A percentile compares a stretch with the other conserved stretches of the same genome.
phyloP scores from a whole-genome alignment of 2,113 vertebrate genomes.

The Corynorhinus townsendii region DNA sequence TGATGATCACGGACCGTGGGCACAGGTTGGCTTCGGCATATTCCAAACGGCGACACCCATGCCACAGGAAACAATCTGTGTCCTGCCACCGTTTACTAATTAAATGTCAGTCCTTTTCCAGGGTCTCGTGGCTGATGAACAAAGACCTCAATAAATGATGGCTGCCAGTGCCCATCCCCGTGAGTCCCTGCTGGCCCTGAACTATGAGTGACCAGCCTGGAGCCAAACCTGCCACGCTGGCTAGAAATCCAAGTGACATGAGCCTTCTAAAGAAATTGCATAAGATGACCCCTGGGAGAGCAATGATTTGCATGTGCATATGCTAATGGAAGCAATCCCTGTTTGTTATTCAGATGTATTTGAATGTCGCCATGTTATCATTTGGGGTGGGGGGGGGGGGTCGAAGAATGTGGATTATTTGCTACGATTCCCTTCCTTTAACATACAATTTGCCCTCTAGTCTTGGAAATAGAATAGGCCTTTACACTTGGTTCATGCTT shows the following conservation, averaged over 20 bases:
- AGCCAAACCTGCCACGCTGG: background rate
- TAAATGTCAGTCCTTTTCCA: constrained; percentile 16
- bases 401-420: background rate
- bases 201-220: background rate
- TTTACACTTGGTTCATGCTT: background rate
- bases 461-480: background rate
- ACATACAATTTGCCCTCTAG: background rate
- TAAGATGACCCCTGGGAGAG: background rate
- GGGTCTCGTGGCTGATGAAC: background rate
- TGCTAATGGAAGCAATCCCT: background rate
- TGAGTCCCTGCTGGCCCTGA: background rate
- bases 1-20: background rate
- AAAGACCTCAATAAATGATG: background rate
- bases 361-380: background rate
- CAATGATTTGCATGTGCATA: background rate
- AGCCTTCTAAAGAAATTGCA: background rate
- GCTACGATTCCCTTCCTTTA: background rate
- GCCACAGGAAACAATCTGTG: constrained; percentile 13
- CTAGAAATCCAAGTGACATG: background rate
- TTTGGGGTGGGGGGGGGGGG: background rate
- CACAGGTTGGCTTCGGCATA: background rate
- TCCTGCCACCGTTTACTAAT: background rate
- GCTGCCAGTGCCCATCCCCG: background rate
- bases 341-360: background rate
- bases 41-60: background rate